Evolutionary conservation across 2,888 invertebrate species (phyloP).

Genomic region (Calliopum simillimum): DNA sequence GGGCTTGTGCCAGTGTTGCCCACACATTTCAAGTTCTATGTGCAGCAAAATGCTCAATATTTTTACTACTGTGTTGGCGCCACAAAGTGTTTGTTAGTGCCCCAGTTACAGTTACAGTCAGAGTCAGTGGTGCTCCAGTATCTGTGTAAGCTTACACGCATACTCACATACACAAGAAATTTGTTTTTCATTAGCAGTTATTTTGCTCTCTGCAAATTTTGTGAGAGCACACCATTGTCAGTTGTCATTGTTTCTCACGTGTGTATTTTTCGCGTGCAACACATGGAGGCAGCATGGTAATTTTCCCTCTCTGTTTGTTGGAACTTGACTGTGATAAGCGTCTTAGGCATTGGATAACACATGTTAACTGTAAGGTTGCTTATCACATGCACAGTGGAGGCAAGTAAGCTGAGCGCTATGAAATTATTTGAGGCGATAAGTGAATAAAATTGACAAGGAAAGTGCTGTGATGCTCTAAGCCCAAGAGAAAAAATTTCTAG

Average conservation of each 20-base stretch:
- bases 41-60: background rate
- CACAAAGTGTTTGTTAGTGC: background rate
- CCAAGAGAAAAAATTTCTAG: too few relatives aligned
- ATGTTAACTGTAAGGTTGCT: background rate
- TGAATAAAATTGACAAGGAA: too few relatives aligned
- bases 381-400: background rate
- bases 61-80: constrained; percentile 14
- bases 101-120: background rate
- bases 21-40: background rate
- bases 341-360: background rate
- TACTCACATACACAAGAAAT: too few relatives aligned
- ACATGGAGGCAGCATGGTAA: background rate
- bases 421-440: background rate
- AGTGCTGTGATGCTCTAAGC: too few relatives aligned
- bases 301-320: constrained; percentile 13
- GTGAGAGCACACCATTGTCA: background rate
- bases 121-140: background rate
- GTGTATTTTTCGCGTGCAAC: constrained; percentile 1
- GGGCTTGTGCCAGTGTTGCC: constrained; percentile 6
- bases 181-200: too few relatives aligned
- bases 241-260: background rate
- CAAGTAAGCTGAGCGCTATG: background rate
- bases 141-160: too few relatives aligned
- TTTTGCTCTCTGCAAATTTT: background rate
- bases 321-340: background rate